These are phyloP conservation scores for Thaumetopoea pityocampa DNA, from an alignment of 1,140 invertebrate species.

Conservation along the genomic window DNA sequence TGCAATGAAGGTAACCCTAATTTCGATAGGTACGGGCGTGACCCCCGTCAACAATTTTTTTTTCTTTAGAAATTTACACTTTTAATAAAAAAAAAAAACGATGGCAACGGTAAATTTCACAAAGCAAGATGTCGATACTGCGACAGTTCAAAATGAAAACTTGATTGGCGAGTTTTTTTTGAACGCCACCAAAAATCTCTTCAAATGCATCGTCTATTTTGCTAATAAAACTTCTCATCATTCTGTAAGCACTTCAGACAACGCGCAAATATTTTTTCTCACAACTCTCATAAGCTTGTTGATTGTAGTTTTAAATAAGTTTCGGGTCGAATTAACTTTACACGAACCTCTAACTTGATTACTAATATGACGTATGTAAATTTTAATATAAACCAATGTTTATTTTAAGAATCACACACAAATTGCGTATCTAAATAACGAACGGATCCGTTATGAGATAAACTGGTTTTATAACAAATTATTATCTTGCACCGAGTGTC, in stretches of 20 bases:
- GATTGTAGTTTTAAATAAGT: no score
- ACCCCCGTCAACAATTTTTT: constrained; percentile 72
- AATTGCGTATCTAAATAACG: constrained; percentile 13
- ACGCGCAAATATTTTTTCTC: constrained; percentile 44
- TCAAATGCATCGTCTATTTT: constrained; percentile 49
- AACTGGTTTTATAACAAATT: constrained; percentile 42
- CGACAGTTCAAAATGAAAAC: constrained; percentile 66
- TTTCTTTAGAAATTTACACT: constrained; percentile 58
- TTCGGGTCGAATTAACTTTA: constrained; percentile 9
- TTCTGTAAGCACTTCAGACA: constrained; percentile 31
- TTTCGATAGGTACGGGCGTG: constrained; percentile 68
- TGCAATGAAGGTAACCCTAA: constrained; percentile 71
- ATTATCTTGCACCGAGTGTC: constrained; percentile 43
- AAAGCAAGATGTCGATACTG: constrained; percentile 56
- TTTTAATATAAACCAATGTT: constrained; percentile 7
- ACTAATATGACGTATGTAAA: constrained; percentile 6
- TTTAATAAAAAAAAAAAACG: constrained; percentile 52
- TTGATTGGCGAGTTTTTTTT: constrained; percentile 70
- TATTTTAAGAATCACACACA: constrained; percentile 9
- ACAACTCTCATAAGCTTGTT: constrained; percentile 36
- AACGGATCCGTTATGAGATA: constrained; percentile 46
- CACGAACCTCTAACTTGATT: constrained; percentile 4
- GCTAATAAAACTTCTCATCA: constrained; percentile 44
- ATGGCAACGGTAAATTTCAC: constrained; percentile 57
- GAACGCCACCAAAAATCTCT: constrained; percentile 56